These are phyloP conservation scores for Echiichthys vipera DNA, from an alignment of 2,797 vertebrate genomes.

Conservation along the genomic window DNA sequence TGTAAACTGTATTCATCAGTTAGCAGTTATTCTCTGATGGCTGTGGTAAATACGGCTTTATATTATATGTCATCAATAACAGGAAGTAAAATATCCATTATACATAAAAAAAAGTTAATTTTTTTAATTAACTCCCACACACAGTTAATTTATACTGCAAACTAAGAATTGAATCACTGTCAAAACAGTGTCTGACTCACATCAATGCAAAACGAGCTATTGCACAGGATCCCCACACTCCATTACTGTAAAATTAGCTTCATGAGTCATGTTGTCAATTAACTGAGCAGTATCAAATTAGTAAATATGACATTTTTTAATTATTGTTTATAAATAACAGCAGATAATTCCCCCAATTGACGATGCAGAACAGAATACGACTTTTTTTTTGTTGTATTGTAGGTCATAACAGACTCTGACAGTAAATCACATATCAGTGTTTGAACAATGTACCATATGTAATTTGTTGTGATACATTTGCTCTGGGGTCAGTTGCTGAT, in stretches of 20 bases:
- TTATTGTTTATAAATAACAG: background rate
- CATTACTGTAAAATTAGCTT: background rate
- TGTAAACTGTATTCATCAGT: constrained; percentile 5
- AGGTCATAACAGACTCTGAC: constrained; percentile 1
- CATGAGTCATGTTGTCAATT: constrained; percentile 6
- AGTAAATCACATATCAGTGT: background rate
- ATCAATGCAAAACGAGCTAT: background rate
- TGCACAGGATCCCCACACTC: background rate
- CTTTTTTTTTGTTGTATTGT: background rate
- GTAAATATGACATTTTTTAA: background rate
- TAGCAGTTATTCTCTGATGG: background rate
- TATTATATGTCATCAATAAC: background rate
- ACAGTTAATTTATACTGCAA: background rate
- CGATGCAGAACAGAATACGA: background rate
- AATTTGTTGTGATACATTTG: constrained; percentile 30
- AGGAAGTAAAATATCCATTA: background rate
- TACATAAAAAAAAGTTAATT: too few relatives aligned
- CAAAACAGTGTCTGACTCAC: background rate
- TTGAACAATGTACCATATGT: background rate
- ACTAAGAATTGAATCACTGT: background rate
- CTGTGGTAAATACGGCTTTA: background rate
- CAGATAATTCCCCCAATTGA: background rate
- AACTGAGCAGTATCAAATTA: background rate
- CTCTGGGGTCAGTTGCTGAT: constrained; percentile 14
- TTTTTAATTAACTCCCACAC: background rate